phyloP scores from a whole-genome alignment of 2,888 invertebrate species.

The Anaspis maculata region DNA sequence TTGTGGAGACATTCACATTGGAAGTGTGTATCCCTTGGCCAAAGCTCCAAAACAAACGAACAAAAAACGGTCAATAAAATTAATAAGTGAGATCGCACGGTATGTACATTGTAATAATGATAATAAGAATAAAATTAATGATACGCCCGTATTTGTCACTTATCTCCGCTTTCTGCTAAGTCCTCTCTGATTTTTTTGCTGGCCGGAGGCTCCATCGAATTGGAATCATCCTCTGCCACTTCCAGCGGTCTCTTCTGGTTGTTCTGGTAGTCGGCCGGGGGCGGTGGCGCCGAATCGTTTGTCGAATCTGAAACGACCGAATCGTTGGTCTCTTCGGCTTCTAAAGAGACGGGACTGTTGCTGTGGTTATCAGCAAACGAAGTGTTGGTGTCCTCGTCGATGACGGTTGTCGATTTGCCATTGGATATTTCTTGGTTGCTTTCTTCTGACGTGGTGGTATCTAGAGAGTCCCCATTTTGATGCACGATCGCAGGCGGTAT shows the following conservation, averaged over 20 bases:
- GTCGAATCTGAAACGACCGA: constrained; percentile 43
- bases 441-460: constrained; percentile 56
- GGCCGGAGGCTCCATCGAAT: constrained; percentile 43
- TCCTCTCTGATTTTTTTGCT: constrained; percentile 46
- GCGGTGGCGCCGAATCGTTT: constrained; percentile 37
- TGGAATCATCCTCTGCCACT: constrained; percentile 36
- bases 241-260: constrained; percentile 32
- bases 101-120: too few relatives aligned
- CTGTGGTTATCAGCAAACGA: constrained; percentile 73
- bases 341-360: constrained; percentile 51
- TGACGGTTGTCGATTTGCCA: constrained; percentile 31
- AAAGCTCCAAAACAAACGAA: too few relatives aligned
- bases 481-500: constrained; percentile 32
- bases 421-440: constrained; percentile 60
- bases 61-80: too few relatives aligned
- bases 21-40: too few relatives aligned
- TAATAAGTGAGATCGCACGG: too few relatives aligned
- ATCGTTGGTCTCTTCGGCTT: constrained; percentile 50
- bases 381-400: constrained; percentile 63
- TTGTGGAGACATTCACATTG: too few relatives aligned
- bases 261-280: too few relatives aligned
- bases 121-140: constrained; percentile 23
- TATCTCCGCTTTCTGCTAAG: constrained; percentile 36
- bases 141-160: constrained; percentile 44
- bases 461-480: constrained; percentile 45